These are phyloP conservation scores for Anastrepha obliqua DNA, from an alignment of 1,140 invertebrate species.

Conservation along the genomic window DNA sequence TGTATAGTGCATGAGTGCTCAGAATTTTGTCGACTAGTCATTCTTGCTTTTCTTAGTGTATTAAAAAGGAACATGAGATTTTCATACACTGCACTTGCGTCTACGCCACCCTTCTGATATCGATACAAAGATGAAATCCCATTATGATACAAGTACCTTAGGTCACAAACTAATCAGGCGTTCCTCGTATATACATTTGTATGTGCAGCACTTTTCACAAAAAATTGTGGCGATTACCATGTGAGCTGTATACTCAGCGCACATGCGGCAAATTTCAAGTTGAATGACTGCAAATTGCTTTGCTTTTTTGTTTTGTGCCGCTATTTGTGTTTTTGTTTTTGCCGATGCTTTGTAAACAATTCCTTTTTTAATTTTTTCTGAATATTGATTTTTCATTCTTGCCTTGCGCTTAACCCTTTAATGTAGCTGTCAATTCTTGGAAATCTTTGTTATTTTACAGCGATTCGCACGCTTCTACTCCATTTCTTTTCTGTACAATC, in stretches of 20 bases:
- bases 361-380: not conserved
- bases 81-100: no score
- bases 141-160: no score
- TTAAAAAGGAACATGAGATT: no score
- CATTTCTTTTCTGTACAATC: not conserved
- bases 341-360: not conserved
- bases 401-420: not conserved
- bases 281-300: not conserved
- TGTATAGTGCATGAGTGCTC: no score
- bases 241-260: not conserved
- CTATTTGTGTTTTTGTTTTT: not conserved
- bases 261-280: constrained; percentile 22
- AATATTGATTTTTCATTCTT: constrained; percentile 1
- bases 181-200: not conserved
- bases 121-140: no score
- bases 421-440: not conserved
- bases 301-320: not conserved
- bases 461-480: not conserved
- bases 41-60: no score
- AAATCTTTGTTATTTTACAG: not conserved
- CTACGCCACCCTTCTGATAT: no score
- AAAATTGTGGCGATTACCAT: not conserved
- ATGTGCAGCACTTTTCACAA: not conserved
- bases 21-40: no score
- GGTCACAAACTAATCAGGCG: no score